A percentile compares a stretch with the other conserved stretches of the same genome.
These are phyloP conservation scores for Epirrhoe alternata DNA, from an alignment of 2,888 invertebrate species.

Conservation along the genomic window DNA sequence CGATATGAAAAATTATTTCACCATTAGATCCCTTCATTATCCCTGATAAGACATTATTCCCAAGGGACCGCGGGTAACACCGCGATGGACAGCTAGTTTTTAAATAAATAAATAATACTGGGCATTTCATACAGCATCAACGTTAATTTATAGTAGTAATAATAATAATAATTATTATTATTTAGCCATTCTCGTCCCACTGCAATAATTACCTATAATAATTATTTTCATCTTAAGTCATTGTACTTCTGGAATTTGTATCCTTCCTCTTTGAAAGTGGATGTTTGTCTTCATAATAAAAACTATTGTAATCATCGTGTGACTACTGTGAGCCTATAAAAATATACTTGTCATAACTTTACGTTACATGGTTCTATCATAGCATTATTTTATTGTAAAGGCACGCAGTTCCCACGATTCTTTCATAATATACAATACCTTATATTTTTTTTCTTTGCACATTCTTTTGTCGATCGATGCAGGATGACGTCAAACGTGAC, in stretches of 20 bases:
- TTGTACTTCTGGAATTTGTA: neutral
- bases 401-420: constrained; percentile 23
- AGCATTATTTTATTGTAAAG: constrained; percentile 7
- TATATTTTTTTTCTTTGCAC: constrained; percentile 8
- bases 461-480: constrained; percentile 13
- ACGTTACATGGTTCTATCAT: constrained; percentile 3
- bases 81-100: too few relatives aligned
- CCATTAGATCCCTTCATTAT: too few relatives aligned
- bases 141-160: too few relatives aligned
- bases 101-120: too few relatives aligned
- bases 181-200: too few relatives aligned
- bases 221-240: neutral
- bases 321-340: neutral
- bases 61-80: too few relatives aligned
- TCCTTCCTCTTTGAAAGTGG: neutral
- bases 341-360: constrained; percentile 8
- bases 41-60: too few relatives aligned
- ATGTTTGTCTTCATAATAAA: neutral
- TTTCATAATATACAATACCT: constrained; percentile 10
- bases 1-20: too few relatives aligned
- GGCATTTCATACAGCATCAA: too few relatives aligned
- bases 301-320: constrained; percentile 5
- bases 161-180: too few relatives aligned
- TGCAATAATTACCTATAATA: too few relatives aligned
- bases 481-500: neutral